phyloP scores from a whole-genome alignment of 1,140 invertebrate genomes.

The Neuroterus valhalla region DNA sequence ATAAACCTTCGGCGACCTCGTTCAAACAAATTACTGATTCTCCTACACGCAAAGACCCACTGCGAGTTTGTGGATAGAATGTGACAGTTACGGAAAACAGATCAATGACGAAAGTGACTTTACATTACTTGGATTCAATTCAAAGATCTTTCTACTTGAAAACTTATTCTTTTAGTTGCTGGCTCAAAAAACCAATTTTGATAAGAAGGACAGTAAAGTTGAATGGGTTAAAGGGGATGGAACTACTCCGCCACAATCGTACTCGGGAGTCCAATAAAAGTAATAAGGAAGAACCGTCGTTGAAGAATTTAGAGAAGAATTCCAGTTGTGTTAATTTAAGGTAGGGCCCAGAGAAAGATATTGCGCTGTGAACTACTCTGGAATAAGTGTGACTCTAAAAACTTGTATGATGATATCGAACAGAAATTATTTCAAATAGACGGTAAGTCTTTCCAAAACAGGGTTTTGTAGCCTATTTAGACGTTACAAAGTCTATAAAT shows the following conservation, averaged over 20 bases:
- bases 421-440: no score
- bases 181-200: slow-evolving; percentile 5
- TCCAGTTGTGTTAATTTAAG: slow-evolving; percentile 19
- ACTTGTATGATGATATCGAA: no score
- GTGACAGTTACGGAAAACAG: not conserved
- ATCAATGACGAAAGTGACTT: not conserved
- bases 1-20: slow-evolving; percentile 18
- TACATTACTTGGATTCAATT: not conserved
- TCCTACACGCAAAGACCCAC: slow-evolving; percentile 11
- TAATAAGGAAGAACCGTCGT: slow-evolving; percentile 5
- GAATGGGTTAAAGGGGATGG: not conserved
- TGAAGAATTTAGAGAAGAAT: not conserved
- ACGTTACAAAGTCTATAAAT: no score
- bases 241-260: slow-evolving; percentile 9
- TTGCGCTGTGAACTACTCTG: not conserved
- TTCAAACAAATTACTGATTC: slow-evolving; percentile 27
- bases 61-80: not conserved
- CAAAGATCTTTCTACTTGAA: not conserved
- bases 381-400: not conserved
- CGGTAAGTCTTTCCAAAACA: no score
- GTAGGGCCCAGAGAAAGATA: not conserved
- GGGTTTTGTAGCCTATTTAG: no score
- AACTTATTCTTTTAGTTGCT: not conserved
- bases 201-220: not conserved
- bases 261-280: not conserved